Percentiles rank a stretch among this genome's conserved stretches.
phyloP scores from a whole-genome alignment of 2,888 invertebrate genomes.

The Erannis defoliaria region DNA sequence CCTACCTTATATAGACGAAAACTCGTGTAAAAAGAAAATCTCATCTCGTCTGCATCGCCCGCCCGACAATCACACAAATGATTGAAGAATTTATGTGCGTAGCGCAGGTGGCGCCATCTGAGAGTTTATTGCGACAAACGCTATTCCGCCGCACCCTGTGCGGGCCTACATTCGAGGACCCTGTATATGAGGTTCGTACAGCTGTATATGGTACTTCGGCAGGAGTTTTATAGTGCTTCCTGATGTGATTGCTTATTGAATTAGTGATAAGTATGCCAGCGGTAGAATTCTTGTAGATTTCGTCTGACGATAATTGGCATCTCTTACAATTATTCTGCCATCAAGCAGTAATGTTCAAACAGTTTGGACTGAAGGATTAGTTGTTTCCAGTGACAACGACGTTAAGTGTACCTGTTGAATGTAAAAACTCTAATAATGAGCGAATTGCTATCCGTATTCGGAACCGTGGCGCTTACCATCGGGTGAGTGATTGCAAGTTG shows the following conservation, averaged over 20 bases:
- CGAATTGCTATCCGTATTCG: no score
- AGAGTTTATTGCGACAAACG: conserved; percentile 40
- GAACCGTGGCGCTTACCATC: no score
- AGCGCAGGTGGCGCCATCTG: conserved; percentile 43
- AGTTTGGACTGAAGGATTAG: no score
- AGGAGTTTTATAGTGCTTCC: neutral
- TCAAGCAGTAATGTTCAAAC: no score
- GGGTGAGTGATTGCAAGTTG: no score
- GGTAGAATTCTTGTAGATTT: no score
- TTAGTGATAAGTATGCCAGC: neutral
- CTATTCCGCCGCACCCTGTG: conserved; percentile 27
- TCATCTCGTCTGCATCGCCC: conserved; percentile 36
- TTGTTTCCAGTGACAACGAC: no score
- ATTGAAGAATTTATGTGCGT: conserved; percentile 47
- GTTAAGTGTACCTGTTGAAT: no score
- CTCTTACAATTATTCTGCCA: no score
- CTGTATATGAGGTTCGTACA: conserved; percentile 2
- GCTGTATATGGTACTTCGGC: neutral
- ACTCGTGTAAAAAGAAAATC: neutral
- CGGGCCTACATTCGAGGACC: neutral
- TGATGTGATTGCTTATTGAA: neutral
- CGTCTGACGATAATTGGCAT: no score
- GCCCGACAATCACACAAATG: conserved; percentile 52
- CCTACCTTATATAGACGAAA: no score
- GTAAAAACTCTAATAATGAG: no score